These are phyloP conservation scores for Pachycephala philippinensis DNA, from an alignment of 2,113 vertebrate species.

Conservation along the genomic window DNA sequence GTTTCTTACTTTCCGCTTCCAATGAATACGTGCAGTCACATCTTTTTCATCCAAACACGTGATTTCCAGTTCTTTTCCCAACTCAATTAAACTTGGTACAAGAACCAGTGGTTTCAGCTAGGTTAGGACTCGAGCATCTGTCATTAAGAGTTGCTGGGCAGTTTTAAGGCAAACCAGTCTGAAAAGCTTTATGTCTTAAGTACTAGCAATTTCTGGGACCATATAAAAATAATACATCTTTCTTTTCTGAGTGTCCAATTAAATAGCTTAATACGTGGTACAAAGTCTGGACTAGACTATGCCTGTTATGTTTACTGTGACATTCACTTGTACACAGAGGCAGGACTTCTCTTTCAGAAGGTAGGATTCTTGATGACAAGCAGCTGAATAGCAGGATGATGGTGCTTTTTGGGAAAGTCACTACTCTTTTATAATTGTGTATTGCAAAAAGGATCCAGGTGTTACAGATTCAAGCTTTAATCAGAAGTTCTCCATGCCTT, in stretches of 20 bases:
- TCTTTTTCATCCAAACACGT: neutral
- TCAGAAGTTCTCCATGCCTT: neutral
- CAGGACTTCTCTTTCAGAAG: neutral
- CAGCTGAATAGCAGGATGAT: neutral
- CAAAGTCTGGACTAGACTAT: neutral
- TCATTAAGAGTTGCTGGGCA: neutral
- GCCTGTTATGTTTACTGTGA: neutral
- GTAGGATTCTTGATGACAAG: neutral
- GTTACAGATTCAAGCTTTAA: neutral
- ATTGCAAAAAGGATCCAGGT: neutral
- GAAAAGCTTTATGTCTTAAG: neutral
- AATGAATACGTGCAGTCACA: neutral
- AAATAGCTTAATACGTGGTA: neutral
- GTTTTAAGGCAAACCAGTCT: neutral
- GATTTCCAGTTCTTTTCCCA: neutral
- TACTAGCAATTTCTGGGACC: neutral
- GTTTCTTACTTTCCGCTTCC: neutral
- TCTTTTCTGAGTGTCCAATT: neutral
- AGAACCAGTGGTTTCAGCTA: neutral
- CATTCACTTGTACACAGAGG: neutral
- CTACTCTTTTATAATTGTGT: neutral
- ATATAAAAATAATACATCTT: neutral
- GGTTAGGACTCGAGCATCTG: neutral
- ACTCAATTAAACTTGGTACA: neutral
- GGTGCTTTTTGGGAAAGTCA: neutral